Base-by-base conservation (phyloP, 2,113 vertebrate species). In the Brachyhypopomus gauderio region DNA sequence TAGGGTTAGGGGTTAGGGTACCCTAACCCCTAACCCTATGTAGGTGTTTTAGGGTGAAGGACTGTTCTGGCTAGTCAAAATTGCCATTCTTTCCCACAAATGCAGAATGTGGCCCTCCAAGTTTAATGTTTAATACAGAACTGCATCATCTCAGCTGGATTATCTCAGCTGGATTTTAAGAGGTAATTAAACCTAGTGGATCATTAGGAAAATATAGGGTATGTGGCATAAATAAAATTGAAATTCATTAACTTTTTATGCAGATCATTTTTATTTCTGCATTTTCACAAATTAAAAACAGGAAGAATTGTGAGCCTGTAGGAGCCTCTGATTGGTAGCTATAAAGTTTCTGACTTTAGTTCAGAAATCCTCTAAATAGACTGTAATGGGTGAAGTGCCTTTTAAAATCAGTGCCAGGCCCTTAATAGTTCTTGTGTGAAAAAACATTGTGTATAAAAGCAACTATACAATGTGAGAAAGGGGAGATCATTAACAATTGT, bases 391-490 rank as follows among this genome's bases (percentile, higher is more conserved):
- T 25, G 78, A 86, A 87, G 80, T 84, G 84, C 48, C 82, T 80
- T 79, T 86, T 87, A 82, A 81, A 88, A 70, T 90, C 79, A 90
- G 71, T 77, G 75, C 87, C 87, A 90, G 90, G 89, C 89, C 85
- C 89, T 89, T 85, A 90, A 90, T 84, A 88, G 83, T 82, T 90
- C 86, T 86, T 87, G 72, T 88, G 81, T 89, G 85, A 92, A 90
- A 94, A 94, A 93, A 94, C 93, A 94, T 87, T 88, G 87, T 87
- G 92, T 89, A 89, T 83, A 87, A 71, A 88, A 77, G 14, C 48
- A 76, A 62, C 41, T 71, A 1, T 66, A n/a, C 56, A 84, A 79
- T 69, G 63, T 81, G 85, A 92, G 90, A 86, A 89, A 87, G 86
- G 88, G 84, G 88, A 89, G 86, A 88, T 75, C 71, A 74, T 87